Evolutionary conservation across 1,140 invertebrate genomes (phyloP), one percentile per base, ranked within the genome.

Genomic region (Coboldia fuscipes): DNA sequence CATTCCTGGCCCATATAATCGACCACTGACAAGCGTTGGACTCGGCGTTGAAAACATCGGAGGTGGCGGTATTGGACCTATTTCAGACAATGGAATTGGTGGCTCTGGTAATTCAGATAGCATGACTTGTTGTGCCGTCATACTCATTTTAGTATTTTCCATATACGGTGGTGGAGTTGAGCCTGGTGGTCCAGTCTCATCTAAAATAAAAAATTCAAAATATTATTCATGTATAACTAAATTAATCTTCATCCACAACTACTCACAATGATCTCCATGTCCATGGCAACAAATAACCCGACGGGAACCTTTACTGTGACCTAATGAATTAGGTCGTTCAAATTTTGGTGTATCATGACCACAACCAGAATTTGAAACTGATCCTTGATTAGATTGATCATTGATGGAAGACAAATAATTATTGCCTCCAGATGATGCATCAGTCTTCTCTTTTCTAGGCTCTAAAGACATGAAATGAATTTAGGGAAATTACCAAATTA

Each of bases 11-110:
- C 55, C 61, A 38, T 65, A 60, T 36, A 56, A 56, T 36, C 64
- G 63, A 42, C 61, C 58, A 28, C 57, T 56, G 32, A 68, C 48
- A 43, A 74, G 53, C 39, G 75, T 72, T 29, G 82, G 80, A 56
- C 76, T 80, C 19, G 81, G 81, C 36, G 81, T 83, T 53, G 78
- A 84, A 63, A 92, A 90, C 85, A 90, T 90, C 35, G 84, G 85
- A 35, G 86, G 86, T 40, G 86, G 86, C 46, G 86, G 86, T 54
- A 92, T 92, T 28, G 83, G 85, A 22, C 86, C 85, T 52, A 92
- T 89, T 51, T 92, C 86, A 35, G 81, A 86, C 12, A 90, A 57
- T 9, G 81, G 80, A 45, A 89, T 88, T 39, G 84, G 83, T 31
- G 83, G 83, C 56, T 89, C 84, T 33, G 84, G 83, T 43, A 88